A percentile compares a stretch with the other conserved stretches of the same genome.
Conservation (phyloP, 1,140 invertebrate genomes). For the Scaptomyza hsui region DNA sequence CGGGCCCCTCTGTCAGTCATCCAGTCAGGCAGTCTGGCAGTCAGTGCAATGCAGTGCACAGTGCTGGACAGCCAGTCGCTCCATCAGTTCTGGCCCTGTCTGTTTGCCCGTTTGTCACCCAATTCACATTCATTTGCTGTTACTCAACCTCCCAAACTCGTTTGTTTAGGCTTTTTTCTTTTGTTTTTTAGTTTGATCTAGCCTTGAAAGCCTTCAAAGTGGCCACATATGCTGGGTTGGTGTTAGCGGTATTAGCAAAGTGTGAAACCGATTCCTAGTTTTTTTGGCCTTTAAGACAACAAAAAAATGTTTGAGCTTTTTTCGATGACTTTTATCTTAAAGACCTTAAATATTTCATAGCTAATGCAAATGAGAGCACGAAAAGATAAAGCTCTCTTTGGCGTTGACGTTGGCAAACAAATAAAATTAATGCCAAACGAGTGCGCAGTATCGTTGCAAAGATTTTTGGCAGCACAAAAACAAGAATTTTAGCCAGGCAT, state of each 20-base stretch:
- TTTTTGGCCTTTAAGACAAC: background rate
- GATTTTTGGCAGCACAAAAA: conserved; percentile 11
- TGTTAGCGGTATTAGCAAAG: conserved; percentile 4
- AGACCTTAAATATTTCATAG: background rate
- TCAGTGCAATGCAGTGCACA: conserved; percentile 2
- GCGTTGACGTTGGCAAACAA: conserved; percentile 45
- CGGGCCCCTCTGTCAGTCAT: background rate
- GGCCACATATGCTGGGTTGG: conserved; percentile 17
- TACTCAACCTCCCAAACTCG: background rate
- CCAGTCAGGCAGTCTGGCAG: conserved; percentile 2
- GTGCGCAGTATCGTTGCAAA: conserved; percentile 23
- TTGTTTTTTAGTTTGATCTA: background rate
- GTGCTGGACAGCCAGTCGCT: conserved; percentile 21
- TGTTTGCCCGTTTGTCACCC: conserved; percentile 41
- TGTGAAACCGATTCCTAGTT: background rate
- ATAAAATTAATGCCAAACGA: conserved; percentile 60
- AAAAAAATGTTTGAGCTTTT: background rate
- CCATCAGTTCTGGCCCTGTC: conserved; percentile 30
- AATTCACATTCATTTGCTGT: conserved; percentile 44
- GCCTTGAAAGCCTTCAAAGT: conserved; percentile 36
- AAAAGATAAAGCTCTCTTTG: conserved; percentile 5
- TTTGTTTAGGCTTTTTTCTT: background rate
- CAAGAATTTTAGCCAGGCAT: conserved; percentile 34
- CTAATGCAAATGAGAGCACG: conserved; percentile 37
- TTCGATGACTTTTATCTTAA: background rate